phyloP scores from a whole-genome alignment of 2,797 vertebrate species.

The Carcharodon carcharias region DNA sequence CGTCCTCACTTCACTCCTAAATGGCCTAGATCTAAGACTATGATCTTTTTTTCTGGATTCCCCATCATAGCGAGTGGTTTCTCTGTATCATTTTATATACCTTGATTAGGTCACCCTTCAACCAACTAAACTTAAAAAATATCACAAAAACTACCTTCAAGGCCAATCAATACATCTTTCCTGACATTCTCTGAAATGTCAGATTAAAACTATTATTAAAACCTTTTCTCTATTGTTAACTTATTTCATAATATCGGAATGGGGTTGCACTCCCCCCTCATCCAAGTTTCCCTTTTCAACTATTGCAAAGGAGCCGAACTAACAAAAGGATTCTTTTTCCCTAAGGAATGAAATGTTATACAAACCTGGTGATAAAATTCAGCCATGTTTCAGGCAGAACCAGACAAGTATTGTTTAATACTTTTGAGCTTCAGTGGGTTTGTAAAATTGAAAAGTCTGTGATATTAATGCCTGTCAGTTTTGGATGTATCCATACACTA shows the following conservation, averaged over 20 bases:
- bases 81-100: background rate
- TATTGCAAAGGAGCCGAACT: background rate
- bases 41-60: background rate
- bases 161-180: background rate
- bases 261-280: background rate
- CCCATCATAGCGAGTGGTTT: background rate
- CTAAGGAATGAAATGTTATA: background rate
- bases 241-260: background rate
- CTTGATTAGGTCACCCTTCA: background rate
- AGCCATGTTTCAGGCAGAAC: background rate
- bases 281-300: background rate
- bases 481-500: background rate
- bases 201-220: background rate
- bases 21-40: background rate
- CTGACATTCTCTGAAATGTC: background rate
- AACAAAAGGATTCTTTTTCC: background rate
- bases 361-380: background rate
- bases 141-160: background rate
- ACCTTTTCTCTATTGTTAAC: background rate
- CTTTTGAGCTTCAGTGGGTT: conserved; percentile 7
- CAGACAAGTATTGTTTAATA: background rate
- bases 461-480: conserved; percentile 23
- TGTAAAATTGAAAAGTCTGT: conserved; percentile 20
- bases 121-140: background rate
- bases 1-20: background rate